Percentiles rank a stretch among this genome's conserved stretches.
phyloP scores from a whole-genome alignment of 2,797 vertebrate species.

The Silurus lanzhouensis region DNA sequence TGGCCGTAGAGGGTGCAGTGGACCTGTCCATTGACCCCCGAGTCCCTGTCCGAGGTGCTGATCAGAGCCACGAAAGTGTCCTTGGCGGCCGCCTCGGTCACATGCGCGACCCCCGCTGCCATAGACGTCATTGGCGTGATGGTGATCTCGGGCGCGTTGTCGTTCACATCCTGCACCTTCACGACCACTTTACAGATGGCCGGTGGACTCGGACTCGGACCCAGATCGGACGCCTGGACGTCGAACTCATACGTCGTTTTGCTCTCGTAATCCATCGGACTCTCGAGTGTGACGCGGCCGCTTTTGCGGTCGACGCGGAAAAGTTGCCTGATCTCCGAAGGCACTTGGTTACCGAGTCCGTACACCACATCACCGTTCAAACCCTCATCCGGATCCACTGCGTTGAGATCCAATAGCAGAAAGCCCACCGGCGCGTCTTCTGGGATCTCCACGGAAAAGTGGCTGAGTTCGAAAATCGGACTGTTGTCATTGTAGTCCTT shows the following conservation, averaged over 20 bases:
- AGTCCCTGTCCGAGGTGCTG: constrained; percentile 92
- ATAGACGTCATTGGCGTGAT: constrained; percentile 86
- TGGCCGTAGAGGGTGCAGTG: constrained; percentile 90
- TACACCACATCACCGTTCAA: constrained; percentile 90
- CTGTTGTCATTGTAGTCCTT: constrained; percentile 96
- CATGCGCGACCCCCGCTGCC: constrained; percentile 80
- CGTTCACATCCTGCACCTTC: constrained; percentile 91
- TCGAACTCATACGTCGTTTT: constrained; percentile 92
- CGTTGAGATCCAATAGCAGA: constrained; percentile 85
- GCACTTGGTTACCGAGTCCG: constrained; percentile 82
- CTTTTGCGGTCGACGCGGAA: constrained; percentile 87
- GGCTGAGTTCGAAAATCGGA: constrained; percentile 84
- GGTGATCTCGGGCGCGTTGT: constrained; percentile 89
- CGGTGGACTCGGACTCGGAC: constrained; percentile 80
- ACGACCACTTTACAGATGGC: constrained; percentile 87
- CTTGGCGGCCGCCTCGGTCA: constrained; percentile 85
- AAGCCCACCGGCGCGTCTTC: constrained; percentile 88
- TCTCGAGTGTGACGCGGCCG: constrained; percentile 83
- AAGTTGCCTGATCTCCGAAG: constrained; percentile 81
- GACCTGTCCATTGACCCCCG: constrained; percentile 86
- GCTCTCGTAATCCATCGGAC: constrained; percentile 87
- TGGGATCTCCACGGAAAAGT: constrained; percentile 83
- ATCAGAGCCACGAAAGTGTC: constrained; percentile 94
- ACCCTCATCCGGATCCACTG: constrained; percentile 87
- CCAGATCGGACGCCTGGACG: constrained; percentile 85